Base-by-base conservation (phyloP, 2,888 invertebrate genomes). In the Hermaeophaga mercurialis region DNA sequence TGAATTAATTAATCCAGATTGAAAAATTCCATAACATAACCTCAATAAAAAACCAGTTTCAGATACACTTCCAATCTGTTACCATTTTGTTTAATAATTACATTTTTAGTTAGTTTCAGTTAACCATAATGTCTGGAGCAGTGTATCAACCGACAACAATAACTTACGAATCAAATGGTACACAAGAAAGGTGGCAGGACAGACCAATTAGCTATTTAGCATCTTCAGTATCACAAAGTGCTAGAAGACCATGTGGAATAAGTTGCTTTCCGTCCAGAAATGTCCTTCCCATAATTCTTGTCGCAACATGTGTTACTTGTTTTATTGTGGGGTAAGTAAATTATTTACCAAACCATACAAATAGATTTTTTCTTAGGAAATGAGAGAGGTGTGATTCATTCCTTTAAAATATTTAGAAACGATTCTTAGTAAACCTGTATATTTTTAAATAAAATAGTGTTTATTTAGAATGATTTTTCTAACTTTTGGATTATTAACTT, bases 131-230 rank as follows among this genome's bases (percentile, higher is more conserved):
- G 70, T 70, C 70, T 17, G 70, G 86, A 73, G 87, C 88, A 58
- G 89, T 89, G 43, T 89, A 89, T 78, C 89, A 89, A 75, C 89
- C 89, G 11, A 89, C 89, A 59, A 89, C 89, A 64, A 88, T 88
- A 63, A 88, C 88, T 52, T 89, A 88, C 74, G 88, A 88, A 75
- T 69, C 79, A 61, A 73, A 78, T 67, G 67, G 72, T 38, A 69
- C 72, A 8, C 72, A 71, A 54, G 75, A 76, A 34, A 63, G 73
- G 45, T 75, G 77, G 76, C 73, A 74, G 15, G 73, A 76, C 43
- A 69, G 75, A 68, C 75, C 79, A 56, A 73, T 77, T 49, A 75
- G 77, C 60, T 75, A 78, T 72, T 65, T 79, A 65, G 73, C 75
- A 58, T 70, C 71, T 63, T 71, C 78, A 44, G 83, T 84, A 56